Conservation (phyloP, 2,888 invertebrate genomes). For the Ophion costatus region DNA sequence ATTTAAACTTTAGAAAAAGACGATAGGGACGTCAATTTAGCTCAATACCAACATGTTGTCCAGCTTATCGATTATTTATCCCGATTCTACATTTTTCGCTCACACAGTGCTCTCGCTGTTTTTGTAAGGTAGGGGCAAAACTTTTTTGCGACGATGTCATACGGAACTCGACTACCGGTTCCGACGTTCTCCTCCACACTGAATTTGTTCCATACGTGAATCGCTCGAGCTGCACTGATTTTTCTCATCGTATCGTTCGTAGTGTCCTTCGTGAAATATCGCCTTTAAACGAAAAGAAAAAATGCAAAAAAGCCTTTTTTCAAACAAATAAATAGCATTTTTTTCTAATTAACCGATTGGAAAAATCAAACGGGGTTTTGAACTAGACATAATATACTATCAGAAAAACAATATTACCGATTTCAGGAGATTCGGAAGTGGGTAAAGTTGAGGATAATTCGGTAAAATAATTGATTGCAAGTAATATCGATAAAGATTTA, state of each 20-base stretch:
- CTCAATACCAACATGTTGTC: slow-evolving; percentile 19
- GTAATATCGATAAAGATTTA: too few species aligned
- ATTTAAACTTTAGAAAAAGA: slow-evolving; percentile 2
- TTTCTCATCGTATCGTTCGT: slow-evolving; percentile 81
- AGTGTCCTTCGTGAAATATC: slow-evolving; percentile 84
- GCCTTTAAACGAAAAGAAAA: too few species aligned
- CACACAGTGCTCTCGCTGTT: slow-evolving; percentile 76
- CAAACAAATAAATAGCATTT: too few species aligned
- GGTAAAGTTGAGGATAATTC: too few species aligned
- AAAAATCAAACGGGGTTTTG: too few species aligned
- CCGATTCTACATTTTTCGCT: slow-evolving; percentile 21
- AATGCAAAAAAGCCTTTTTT: too few species aligned
- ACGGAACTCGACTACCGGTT: slow-evolving; percentile 84
- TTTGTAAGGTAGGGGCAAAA: slow-evolving; percentile 84
- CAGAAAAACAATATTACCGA: too few species aligned
- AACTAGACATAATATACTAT: too few species aligned
- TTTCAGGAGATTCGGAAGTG: too few species aligned
- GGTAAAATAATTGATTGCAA: too few species aligned
- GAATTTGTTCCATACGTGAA: slow-evolving; percentile 87
- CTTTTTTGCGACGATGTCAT: slow-evolving; percentile 83
- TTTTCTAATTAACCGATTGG: too few species aligned
- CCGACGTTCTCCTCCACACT: slow-evolving; percentile 82
- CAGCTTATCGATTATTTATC: background rate
- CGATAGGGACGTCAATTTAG: slow-evolving; percentile 28
- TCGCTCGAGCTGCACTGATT: slow-evolving; percentile 83